phyloP scores from a whole-genome alignment of 2,888 invertebrate genomes.

The Deilephila porcellus region DNA sequence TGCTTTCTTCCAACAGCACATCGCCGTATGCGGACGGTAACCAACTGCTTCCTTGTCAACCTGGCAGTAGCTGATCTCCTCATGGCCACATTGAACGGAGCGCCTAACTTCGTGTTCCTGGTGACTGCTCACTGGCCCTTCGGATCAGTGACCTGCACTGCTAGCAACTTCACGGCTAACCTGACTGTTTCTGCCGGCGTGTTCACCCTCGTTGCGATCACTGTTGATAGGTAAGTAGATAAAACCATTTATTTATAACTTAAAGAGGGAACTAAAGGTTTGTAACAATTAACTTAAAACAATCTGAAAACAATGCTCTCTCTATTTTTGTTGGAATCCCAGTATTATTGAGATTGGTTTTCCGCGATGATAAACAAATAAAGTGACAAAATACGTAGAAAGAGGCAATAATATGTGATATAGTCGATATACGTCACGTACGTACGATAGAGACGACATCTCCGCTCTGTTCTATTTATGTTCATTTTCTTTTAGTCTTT shows the following conservation, averaged over 20 bases:
- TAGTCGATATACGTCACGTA: too few species aligned
- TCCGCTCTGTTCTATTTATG: too few species aligned
- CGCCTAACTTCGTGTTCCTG: slow-evolving; percentile 95
- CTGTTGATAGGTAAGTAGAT: slow-evolving; percentile 92
- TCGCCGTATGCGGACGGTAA: slow-evolving; percentile 93
- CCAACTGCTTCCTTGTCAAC: slow-evolving; percentile 96
- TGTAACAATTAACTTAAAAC: too few species aligned
- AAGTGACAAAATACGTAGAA: too few species aligned
- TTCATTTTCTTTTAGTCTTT: too few species aligned
- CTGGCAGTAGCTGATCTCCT: slow-evolving; percentile 93
- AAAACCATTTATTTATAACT: background rate
- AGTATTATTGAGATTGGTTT: too few species aligned
- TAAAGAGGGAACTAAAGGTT: too few species aligned
- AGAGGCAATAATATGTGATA: too few species aligned
- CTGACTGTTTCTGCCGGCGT: slow-evolving; percentile 96
- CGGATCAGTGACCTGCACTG: slow-evolving; percentile 92
- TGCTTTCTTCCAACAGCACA: slow-evolving; percentile 84
- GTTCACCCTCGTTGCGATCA: slow-evolving; percentile 95
- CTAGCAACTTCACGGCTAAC: slow-evolving; percentile 95
- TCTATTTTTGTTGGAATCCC: too few species aligned
- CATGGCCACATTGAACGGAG: slow-evolving; percentile 93
- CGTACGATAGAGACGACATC: too few species aligned
- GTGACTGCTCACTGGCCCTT: slow-evolving; percentile 95
- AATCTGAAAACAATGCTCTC: too few species aligned
- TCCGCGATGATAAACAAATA: too few species aligned